Percentiles rank a stretch among this genome's conserved stretches.
phyloP scores from a whole-genome alignment of 1,140 invertebrate species.

The Rhagoletis zephyria region DNA sequence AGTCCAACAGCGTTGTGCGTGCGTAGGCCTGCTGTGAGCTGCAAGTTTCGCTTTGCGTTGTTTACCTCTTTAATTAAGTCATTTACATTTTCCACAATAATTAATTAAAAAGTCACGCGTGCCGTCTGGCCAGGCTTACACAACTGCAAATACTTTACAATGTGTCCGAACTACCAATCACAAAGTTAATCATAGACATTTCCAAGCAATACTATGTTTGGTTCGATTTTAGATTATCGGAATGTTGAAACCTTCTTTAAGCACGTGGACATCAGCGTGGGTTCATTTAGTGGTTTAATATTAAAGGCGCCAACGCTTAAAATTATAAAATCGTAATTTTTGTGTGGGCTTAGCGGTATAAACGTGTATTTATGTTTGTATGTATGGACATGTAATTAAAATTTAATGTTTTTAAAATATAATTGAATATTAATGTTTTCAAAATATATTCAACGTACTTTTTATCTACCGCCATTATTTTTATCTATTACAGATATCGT shows the following conservation, averaged over 20 bases:
- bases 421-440: too few relatives aligned
- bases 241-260: background rate
- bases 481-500: too few relatives aligned
- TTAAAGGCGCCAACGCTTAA: background rate
- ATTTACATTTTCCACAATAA: slow-evolving; percentile 38
- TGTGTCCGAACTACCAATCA: background rate
- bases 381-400: too few relatives aligned
- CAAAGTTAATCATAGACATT: background rate
- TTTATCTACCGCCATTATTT: too few relatives aligned
- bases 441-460: too few relatives aligned
- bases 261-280: slow-evolving; percentile 35
- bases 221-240: background rate
- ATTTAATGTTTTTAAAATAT: too few relatives aligned
- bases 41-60: background rate
- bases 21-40: slow-evolving; percentile 22
- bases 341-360: background rate
- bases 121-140: background rate
- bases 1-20: slow-evolving; percentile 11
- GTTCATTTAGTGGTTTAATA: background rate
- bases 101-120: slow-evolving; percentile 37
- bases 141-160: background rate
- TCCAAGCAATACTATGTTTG: background rate
- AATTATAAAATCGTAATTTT: background rate
- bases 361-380: too few relatives aligned
- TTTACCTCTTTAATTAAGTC: slow-evolving; percentile 43